phyloP scores from a whole-genome alignment of 2,888 invertebrate genomes.

The Ophion ellenae region DNA sequence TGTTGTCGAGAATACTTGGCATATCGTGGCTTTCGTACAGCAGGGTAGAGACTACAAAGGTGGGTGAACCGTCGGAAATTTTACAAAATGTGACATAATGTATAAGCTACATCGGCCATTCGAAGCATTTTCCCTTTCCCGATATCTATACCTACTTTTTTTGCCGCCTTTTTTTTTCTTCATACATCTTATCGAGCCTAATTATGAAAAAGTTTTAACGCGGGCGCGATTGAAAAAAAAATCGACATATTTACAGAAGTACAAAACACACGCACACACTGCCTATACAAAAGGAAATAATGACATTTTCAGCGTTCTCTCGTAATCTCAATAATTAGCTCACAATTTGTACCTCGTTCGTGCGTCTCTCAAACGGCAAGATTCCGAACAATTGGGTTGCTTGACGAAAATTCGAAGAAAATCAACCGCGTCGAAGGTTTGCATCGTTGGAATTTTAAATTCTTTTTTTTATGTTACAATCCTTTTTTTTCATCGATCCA shows the following conservation, averaged over 20 bases:
- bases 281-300: slow-evolving; percentile 72
- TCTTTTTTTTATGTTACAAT: too few relatives aligned
- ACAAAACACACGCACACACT: slow-evolving; percentile 58
- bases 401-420: too few relatives aligned
- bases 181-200: slow-evolving; percentile 22
- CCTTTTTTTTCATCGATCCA: not conserved
- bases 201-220: slow-evolving; percentile 17
- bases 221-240: slow-evolving; percentile 26
- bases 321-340: slow-evolving; percentile 39
- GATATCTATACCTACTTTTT: not conserved
- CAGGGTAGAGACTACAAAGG: slow-evolving; percentile 53
- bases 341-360: not conserved
- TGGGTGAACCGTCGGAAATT: slow-evolving; percentile 61
- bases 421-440: too few relatives aligned
- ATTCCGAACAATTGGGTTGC: slow-evolving; percentile 17
- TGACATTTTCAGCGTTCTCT: not conserved
- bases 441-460: too few relatives aligned
- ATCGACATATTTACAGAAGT: slow-evolving; percentile 74
- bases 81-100: slow-evolving; percentile 64
- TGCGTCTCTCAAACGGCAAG: not conserved
- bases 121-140: slow-evolving; percentile 11
- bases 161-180: slow-evolving; percentile 4
- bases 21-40: slow-evolving; percentile 44
- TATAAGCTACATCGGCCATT: slow-evolving; percentile 63
- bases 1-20: slow-evolving; percentile 54